These are phyloP conservation scores for Erebia ligea DNA, from an alignment of 2,888 invertebrate species.

Conservation along the genomic window DNA sequence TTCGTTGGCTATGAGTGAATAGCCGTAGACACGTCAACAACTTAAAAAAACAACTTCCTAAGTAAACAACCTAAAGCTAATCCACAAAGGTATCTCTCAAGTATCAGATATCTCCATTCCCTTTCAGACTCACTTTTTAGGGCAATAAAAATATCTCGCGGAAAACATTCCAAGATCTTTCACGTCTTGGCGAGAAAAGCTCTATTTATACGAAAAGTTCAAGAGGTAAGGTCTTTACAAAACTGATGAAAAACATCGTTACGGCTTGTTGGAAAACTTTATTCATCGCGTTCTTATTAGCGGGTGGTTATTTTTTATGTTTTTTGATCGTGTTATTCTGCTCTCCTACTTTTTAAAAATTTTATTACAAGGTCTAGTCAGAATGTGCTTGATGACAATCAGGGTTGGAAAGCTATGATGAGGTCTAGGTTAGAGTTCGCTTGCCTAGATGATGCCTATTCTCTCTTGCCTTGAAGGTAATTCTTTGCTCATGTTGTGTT, in stretches of 20 bases:
- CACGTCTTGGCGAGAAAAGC: conserved; percentile 19
- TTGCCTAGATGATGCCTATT: no score
- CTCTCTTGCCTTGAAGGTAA: no score
- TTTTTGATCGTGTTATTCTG: background rate
- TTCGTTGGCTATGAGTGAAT: no score
- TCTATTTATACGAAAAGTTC: conserved; percentile 28
- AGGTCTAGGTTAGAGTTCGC: no score
- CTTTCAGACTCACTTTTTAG: conserved; percentile 16
- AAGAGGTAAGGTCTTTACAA: conserved; percentile 26
- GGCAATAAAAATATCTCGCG: conserved; percentile 33
- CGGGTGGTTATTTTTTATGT: conserved; percentile 15
- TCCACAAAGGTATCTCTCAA: conserved; percentile 15
- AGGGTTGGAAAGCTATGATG: no score
- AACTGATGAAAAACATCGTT: conserved; percentile 30
- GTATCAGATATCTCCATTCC: conserved; percentile 1
- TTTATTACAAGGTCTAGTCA: no score
- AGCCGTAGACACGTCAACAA: background rate
- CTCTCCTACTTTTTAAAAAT: no score
- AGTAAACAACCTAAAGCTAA: conserved; percentile 13
- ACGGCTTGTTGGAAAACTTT: conserved; percentile 33
- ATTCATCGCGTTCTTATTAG: conserved; percentile 34
- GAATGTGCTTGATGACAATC: no score
- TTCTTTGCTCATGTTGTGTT: no score
- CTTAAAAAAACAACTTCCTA: background rate
- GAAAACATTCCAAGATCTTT: conserved; percentile 27